phyloP scores from a whole-genome alignment of 2,797 vertebrate genomes.

The Columba guinea region DNA sequence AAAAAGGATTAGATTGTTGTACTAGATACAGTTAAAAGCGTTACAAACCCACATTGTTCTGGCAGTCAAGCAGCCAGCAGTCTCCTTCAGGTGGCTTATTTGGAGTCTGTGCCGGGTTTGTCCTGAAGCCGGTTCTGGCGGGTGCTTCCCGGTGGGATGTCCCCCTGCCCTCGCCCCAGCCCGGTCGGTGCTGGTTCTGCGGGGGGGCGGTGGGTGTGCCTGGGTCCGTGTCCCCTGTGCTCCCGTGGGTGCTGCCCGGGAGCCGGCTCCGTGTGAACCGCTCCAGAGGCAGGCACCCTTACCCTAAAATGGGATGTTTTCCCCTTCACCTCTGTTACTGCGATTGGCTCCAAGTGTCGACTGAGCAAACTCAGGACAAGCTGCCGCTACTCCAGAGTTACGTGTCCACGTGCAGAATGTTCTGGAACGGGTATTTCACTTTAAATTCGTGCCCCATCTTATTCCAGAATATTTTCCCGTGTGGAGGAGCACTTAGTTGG shows the following conservation, averaged over 20 bases:
- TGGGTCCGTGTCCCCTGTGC: background rate
- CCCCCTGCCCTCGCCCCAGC: background rate
- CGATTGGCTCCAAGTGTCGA: background rate
- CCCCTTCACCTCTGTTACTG: rapidly evolving
- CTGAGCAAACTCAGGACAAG: background rate
- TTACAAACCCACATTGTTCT: background rate
- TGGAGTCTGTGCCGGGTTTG: background rate
- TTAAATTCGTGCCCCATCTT: conserved; percentile 24
- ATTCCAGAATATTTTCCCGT: conserved; percentile 10
- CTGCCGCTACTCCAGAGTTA: background rate
- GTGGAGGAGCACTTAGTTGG: conserved; percentile 55
- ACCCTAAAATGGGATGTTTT: background rate
- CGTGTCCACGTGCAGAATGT: background rate
- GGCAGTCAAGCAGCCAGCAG: background rate
- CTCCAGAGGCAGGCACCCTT: background rate
- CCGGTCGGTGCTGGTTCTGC: background rate
- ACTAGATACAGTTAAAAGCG: background rate
- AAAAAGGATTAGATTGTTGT: background rate
- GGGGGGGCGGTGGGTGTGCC: background rate
- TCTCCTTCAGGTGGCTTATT: background rate
- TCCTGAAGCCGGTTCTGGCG: background rate
- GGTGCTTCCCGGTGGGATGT: background rate
- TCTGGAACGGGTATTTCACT: conserved; percentile 22
- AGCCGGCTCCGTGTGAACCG: background rate
- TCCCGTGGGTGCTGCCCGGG: background rate